These are phyloP conservation scores for Melanargia galathea DNA, from an alignment of 2,888 invertebrate species.

Conservation along the genomic window DNA sequence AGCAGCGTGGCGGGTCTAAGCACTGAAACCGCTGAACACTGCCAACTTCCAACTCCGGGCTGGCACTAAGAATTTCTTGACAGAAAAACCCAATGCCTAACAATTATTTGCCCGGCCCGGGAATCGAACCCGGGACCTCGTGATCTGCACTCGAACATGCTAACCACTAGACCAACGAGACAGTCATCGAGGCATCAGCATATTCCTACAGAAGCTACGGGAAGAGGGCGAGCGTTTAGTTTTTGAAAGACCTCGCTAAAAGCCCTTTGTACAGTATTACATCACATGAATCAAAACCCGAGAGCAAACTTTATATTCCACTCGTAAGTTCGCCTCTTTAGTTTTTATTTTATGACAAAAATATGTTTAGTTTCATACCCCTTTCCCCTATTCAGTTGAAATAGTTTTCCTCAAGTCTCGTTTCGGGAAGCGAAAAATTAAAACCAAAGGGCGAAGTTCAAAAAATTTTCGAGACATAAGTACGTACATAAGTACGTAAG, in stretches of 20 bases:
- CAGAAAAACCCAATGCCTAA: no score
- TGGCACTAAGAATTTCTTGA: no score
- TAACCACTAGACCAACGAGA: no score
- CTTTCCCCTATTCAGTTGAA: conserved; percentile 13
- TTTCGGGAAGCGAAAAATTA: conserved; percentile 9
- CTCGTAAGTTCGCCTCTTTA: conserved; percentile 19
- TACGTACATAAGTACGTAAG: no score
- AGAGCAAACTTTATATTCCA: conserved; percentile 20
- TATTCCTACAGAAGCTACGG: no score
- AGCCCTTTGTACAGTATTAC: conserved; percentile 24
- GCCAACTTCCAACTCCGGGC: no score
- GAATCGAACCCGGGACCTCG: no score
- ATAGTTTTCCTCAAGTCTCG: not conserved
- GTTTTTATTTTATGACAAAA: conserved; percentile 25
- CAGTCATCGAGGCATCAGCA: no score
- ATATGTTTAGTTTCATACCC: conserved; percentile 22
- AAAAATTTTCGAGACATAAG: conserved; percentile 2
- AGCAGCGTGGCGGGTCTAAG: no score
- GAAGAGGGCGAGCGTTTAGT: not conserved
- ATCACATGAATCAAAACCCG: conserved; percentile 21
- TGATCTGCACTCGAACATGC: no score
- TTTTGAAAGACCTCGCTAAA: conserved; percentile 24
- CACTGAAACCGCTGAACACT: no score
- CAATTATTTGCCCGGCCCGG: no score
- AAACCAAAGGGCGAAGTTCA: conserved; percentile 3